Base-by-base conservation (phyloP, 2,888 invertebrate genomes). In the Dexiosoma caninum region DNA sequence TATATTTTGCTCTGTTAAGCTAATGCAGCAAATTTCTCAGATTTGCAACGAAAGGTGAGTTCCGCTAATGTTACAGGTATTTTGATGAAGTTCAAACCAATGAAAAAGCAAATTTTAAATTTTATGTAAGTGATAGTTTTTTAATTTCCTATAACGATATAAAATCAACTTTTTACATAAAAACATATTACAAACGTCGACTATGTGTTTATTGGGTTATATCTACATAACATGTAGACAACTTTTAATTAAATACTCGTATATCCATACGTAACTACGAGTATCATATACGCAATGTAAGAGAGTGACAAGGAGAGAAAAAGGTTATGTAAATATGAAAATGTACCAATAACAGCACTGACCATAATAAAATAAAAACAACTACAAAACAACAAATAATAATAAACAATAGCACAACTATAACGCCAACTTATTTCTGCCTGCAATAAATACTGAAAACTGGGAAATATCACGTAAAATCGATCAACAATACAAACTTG, bases 401-500 rank as follows among this genome's bases (percentile, higher is more conserved):
- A 84, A 82, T 49, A 60, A 79, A 67, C 21, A 57, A 35, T 71
- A 62, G 59, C 69, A 59, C 84, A 81, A 77, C 84, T 78, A 44
- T 51, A 81, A 66, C 46, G 57, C 53, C 72, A 60, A 62, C 51
- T 60, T 78, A 72, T 70, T 69, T 79, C 60, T 81, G 62, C 69
- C 82, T 83, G 84, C 84, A 84, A 86, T 87, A 88, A 87, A 87
- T 88, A 87, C 88, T 84, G 85, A 86, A 88, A 88, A 86, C 87
- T 88, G 85, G 85, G 86, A 88, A 88, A 88, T 87, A 88, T 88
- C 88, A 88, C 88, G 88, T 88, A 88, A 88, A 88, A 88, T 88
- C 88, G 88, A 88, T 88, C 88, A 88, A 87, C 87, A 88, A 87
- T 87, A 88, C 87, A 88, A 87, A 87, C 88, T 88, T 87, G 88